Percentiles rank a stretch among this genome's conserved stretches.
Evolutionary conservation across 2,797 vertebrate genomes (phyloP).

Genomic region (Anniella stebbinsi): DNA sequence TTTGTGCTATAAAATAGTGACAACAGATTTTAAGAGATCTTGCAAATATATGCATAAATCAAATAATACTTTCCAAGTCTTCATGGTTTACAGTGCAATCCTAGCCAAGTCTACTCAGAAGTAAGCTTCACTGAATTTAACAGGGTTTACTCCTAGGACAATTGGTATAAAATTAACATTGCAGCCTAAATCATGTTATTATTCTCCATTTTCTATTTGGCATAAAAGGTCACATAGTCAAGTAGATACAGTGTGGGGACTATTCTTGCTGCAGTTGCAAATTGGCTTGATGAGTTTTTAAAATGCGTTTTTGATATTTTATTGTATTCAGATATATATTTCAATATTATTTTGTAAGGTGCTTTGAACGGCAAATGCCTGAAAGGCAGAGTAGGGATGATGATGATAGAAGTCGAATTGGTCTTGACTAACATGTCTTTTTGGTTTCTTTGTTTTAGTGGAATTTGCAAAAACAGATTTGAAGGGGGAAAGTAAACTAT

Average conservation of each 20-base stretch:
- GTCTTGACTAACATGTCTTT: neutral
- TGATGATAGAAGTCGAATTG: neutral
- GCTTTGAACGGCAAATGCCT: neutral
- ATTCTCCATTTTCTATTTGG: neutral
- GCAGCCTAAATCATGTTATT: neutral
- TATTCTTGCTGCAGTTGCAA: no score
- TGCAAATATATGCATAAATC: neutral
- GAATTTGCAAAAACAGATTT: neutral
- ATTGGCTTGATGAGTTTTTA: neutral
- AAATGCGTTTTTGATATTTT: neutral
- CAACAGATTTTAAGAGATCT: neutral
- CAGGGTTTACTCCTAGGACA: neutral
- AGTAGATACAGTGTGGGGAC: neutral
- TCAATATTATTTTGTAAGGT: neutral
- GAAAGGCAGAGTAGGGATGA: neutral
- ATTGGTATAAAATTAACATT: neutral
- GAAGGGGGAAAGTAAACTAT: neutral
- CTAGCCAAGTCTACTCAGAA: no score
- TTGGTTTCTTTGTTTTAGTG: neutral
- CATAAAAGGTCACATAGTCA: neutral
- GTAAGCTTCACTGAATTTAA: no score
- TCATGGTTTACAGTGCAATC: neutral
- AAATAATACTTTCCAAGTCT: neutral
- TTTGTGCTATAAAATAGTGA: constrained; percentile 34
- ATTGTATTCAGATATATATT: neutral